Evolutionary conservation across 2,113 vertebrate species (phyloP), one percentile per base, ranked within the genome.

Genomic region (Nothocercus julius): DNA sequence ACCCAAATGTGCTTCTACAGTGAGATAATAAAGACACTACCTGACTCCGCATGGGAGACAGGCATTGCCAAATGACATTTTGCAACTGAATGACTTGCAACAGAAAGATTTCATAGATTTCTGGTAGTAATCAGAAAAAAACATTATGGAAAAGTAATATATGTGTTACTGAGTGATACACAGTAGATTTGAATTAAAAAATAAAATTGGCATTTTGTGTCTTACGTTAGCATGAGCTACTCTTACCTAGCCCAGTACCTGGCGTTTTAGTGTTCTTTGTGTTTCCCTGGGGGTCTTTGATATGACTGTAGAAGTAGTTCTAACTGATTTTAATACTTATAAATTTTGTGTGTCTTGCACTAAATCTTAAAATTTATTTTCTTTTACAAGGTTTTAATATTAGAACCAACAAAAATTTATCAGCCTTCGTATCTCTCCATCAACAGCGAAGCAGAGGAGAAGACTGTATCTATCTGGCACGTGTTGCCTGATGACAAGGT

Each of bases 401-500:
- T 99, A 90, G 99, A 99, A 97, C 99, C 99, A 82, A 99, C 99
- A 56, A 99, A 99, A 98, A 98, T 99, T 63, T 99, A 99, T 96
- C 99, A 99, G 72, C 99, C 99, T 28, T 99, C 99, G 0, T 99
- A 99, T 96, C 97, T 99, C 90, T 99, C 99, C 54, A 99, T 99
- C 94, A 99, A 99, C 97, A 99, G 99, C 92, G 99, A 99, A 76
- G 98, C 98, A 0, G 99, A 99, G 54, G 99, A 99, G 93, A 99
- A 99, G 96, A 99, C 98, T 0, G 98, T 99, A 47, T 99, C 99
- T 47, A 99, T 99, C 93, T 99, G 99, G 99, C 99, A 99, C 1
- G 99, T 99, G 58, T 98, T 98, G 72, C 98, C 99, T 73, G 99
- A 99, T 94, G 99, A 99, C 91, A 99, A 99, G 98, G 99, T 99